Conservation (phyloP, 2,797 vertebrate species). For the Platyrinchus mystaceus region DNA sequence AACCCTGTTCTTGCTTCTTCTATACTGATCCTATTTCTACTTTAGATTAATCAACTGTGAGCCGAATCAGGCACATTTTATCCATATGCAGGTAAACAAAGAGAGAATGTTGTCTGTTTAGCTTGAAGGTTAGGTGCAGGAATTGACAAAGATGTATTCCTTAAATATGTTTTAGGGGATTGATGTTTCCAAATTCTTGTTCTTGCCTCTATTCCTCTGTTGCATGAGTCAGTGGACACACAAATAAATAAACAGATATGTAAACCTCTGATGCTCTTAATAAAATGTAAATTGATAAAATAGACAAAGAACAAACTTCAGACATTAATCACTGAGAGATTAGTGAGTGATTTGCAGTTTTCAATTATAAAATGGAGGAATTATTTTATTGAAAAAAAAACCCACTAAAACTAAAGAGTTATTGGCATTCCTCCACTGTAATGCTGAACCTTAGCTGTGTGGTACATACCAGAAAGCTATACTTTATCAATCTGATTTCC, state of each 20-base stretch:
- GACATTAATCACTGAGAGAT: background rate
- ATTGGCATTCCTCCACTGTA: background rate
- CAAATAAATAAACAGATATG: background rate
- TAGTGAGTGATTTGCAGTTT: background rate
- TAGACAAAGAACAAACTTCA: background rate
- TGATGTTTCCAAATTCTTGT: background rate
- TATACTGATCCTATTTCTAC: background rate
- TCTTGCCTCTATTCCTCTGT: background rate
- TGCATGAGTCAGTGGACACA: background rate
- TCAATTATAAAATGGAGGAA: constrained; percentile 7
- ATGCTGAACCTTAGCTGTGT: background rate
- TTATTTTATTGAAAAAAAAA: background rate
- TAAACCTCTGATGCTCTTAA: background rate
- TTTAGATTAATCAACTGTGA: background rate
- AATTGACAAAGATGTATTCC: background rate
- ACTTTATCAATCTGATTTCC: background rate
- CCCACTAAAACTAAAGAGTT: background rate
- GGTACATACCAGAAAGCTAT: background rate
- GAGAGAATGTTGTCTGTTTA: background rate
- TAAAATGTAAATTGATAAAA: background rate
- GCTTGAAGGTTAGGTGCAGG: background rate
- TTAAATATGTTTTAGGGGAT: background rate
- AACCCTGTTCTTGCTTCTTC: background rate
- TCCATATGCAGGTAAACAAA: background rate
- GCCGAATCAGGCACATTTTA: background rate